A percentile compares a stretch with the other conserved stretches of the same genome.
phyloP scores from a whole-genome alignment of 1,140 invertebrate genomes.

The Branchinecta lynchi region DNA sequence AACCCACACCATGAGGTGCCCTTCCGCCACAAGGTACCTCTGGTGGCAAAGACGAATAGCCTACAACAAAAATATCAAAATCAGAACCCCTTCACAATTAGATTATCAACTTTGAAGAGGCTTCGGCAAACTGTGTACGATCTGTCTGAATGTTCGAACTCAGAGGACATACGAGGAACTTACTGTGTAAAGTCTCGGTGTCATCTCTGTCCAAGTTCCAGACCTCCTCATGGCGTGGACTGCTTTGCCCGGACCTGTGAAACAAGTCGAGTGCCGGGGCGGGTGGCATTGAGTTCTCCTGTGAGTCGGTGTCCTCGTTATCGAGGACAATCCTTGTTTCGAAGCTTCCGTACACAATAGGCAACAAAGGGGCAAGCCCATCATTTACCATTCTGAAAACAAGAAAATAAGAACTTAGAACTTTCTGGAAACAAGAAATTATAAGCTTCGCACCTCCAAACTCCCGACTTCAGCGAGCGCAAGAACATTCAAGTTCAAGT shows the following conservation, averaged over 20 bases:
- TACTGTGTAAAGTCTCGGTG: background rate
- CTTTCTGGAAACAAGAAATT: too few relatives aligned
- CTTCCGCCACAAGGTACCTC: too few relatives aligned
- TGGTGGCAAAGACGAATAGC: too few relatives aligned
- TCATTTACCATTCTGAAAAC: constrained; percentile 2
- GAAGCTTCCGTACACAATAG: background rate
- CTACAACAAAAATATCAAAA: too few relatives aligned
- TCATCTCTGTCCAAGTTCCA: background rate
- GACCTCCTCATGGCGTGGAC: background rate
- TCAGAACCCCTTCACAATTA: too few relatives aligned
- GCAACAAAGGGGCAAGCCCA: background rate
- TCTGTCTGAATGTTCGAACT: too few relatives aligned
- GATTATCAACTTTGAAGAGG: too few relatives aligned
- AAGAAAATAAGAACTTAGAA: background rate
- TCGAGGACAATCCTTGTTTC: background rate
- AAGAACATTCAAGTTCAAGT: too few relatives aligned
- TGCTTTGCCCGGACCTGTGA: background rate
- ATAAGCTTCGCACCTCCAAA: too few relatives aligned
- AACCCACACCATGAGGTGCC: too few relatives aligned
- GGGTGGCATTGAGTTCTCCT: background rate
- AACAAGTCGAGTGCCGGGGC: background rate
- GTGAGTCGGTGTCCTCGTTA: background rate
- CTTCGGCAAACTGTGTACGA: too few relatives aligned
- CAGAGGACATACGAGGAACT: background rate
- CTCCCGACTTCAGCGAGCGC: too few relatives aligned